phyloP scores from a whole-genome alignment of 1,140 invertebrate genomes.

The Lutraria rhynchaena region DNA sequence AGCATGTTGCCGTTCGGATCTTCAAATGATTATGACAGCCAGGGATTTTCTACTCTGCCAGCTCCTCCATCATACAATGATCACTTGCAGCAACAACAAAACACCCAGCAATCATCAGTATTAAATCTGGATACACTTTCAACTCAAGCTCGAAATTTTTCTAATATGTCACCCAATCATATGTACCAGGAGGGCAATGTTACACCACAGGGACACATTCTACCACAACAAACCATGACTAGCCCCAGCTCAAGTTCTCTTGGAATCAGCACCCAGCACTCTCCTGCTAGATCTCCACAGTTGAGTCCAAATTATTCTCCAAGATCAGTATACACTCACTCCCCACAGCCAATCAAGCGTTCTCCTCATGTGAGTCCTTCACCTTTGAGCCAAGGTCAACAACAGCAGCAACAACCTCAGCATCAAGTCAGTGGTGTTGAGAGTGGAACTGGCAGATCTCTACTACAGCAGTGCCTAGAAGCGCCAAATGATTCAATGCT shows the following conservation, averaged over 20 bases:
- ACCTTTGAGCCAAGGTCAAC: conserved; percentile 28
- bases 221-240: conserved; percentile 41
- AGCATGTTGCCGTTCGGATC: conserved; percentile 53
- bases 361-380: conserved; percentile 48
- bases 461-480: conserved; percentile 69
- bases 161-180: conserved; percentile 56
- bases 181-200: conserved; percentile 60
- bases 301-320: conserved; percentile 67
- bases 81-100: conserved; percentile 50
- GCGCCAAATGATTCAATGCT: conserved; percentile 69
- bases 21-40: conserved; percentile 50
- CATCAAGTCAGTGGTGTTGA: conserved; percentile 48
- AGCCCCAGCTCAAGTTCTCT: conserved; percentile 57
- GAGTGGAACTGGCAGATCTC: conserved; percentile 42
- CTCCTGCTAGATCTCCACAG: conserved; percentile 70
- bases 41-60: conserved; percentile 40
- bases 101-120: conserved; percentile 60
- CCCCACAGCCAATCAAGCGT: conserved; percentile 61
- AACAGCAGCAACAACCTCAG: conserved; percentile 30
- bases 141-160: conserved; percentile 22
- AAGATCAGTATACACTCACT: conserved; percentile 40
- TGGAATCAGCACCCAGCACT: conserved; percentile 68
- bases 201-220: conserved; percentile 47
- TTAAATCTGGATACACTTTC: conserved; percentile 41
- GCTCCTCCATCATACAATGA: conserved; percentile 55